Evolutionary conservation across 2,113 vertebrate genomes (phyloP).

Genomic region (Benitochromis conjunctus): DNA sequence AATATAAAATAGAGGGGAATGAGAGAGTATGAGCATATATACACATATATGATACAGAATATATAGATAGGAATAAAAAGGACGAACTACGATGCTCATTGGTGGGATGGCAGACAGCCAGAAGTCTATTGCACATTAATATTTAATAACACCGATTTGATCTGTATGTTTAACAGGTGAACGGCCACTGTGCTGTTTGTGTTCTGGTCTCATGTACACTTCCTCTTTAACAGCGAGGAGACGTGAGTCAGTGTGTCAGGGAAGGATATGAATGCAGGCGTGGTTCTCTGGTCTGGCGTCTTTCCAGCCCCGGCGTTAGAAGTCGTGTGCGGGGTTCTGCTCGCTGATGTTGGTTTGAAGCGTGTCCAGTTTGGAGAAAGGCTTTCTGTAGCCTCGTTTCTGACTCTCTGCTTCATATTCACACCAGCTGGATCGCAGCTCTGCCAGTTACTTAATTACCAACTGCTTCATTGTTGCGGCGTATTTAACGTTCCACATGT

Average conservation of each 20-base stretch:
- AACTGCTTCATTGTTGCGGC: not conserved
- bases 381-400: not conserved
- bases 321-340: not conserved
- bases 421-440: not conserved
- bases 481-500: not conserved
- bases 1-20: too few relatives aligned
- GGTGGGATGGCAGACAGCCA: too few relatives aligned
- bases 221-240: not conserved
- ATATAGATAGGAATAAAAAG: too few relatives aligned
- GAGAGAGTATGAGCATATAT: too few relatives aligned
- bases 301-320: not conserved
- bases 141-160: not conserved
- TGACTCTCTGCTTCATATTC: not conserved
- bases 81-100: too few relatives aligned
- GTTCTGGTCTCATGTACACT: not conserved
- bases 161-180: not conserved
- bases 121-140: accelerated
- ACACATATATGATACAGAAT: too few relatives aligned
- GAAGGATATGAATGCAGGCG: not conserved
- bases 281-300: not conserved
- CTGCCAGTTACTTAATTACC: not conserved
- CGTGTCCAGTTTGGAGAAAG: not conserved
- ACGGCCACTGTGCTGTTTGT: not conserved
- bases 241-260: not conserved
- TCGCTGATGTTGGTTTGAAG: not conserved